Base-by-base conservation (phyloP, 2,113 vertebrate species). In the Reinhardtius hippoglossoides region DNA sequence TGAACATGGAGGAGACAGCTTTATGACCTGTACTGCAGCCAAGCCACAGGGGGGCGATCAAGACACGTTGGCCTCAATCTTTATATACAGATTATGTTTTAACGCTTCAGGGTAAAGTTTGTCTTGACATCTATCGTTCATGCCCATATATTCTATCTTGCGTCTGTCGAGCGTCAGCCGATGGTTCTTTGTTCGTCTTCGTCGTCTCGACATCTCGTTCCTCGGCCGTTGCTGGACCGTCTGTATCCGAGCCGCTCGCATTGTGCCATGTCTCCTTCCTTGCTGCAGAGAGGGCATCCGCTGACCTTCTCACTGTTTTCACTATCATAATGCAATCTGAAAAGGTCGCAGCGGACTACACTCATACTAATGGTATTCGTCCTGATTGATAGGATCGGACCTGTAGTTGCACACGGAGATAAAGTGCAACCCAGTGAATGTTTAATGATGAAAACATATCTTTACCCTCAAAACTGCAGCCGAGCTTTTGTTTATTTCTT, bases 231-330 rank as follows among this genome's bases (percentile, higher is more conserved):
- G 40, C 57, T 23, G 31, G 78, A 74, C 81, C 63, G 56, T 76
- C 72, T 64, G 74, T 67, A 83, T 81, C 60, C 46, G 60, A 78
- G 72, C 65, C 23, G 48, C 74, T 83, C 73, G 78, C 65, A 56
- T 13, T 60, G 71, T 70, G 62, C 69, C 63, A 1, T 23, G 46
- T 31, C 63, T 71, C 57, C 73, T 71, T 71, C 50, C 57, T 58
- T 61, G 26, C 21, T 74, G 65, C 65, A 67, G 56, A 82, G 83
- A 70, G 62, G 85, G 81, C 78, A 61, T 56, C 73, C 9, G 3
- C 67, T 87, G 92, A 93, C 92, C 92, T 93, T 93, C 88, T 92
- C 82, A 58, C 69, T 48, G 76, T 86, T 76, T 67, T 75, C 76
- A 60, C 85, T 74, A 90, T 85, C 84, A 85, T 93, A 92, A 92